These are phyloP conservation scores for Gymnocypris eckloni DNA, from an alignment of 2,797 vertebrate species.

Conservation along the genomic window DNA sequence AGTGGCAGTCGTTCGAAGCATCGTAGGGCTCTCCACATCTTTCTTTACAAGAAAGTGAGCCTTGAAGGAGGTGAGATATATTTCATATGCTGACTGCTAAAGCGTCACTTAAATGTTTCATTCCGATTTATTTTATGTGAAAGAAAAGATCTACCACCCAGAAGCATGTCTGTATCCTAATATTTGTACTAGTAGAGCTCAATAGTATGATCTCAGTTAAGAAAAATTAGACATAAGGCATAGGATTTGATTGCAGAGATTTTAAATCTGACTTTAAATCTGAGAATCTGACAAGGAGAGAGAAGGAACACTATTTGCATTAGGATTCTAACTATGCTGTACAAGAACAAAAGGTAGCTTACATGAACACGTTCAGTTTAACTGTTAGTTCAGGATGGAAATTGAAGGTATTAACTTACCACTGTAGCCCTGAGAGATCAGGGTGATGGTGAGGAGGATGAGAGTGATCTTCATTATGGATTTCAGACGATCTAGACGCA, in stretches of 20 bases:
- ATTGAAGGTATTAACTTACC: constrained; percentile 69
- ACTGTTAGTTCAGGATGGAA: background rate
- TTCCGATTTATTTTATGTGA: background rate
- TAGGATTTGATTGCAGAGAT: background rate
- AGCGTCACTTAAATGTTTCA: background rate
- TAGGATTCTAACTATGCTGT: background rate
- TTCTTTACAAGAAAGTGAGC: constrained; percentile 52
- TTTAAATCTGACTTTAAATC: too few relatives aligned
- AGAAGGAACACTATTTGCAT: background rate
- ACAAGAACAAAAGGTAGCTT: background rate
- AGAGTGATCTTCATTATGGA: constrained; percentile 70
- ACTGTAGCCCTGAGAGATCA: constrained; percentile 68
- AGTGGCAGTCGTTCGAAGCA: constrained; percentile 72
- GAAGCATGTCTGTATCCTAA: background rate
- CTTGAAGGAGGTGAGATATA: constrained; percentile 31
- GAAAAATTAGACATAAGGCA: background rate
- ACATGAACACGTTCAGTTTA: background rate
- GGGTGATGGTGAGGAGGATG: constrained; percentile 67
- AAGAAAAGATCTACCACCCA: background rate
- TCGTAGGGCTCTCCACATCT: constrained; percentile 71
- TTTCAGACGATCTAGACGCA: constrained; percentile 43
- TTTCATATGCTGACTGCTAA: constrained; percentile 7
- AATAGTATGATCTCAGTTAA: background rate
- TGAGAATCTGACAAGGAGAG: background rate
- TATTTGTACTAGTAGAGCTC: background rate